Percentiles rank a stretch among this genome's conserved stretches.
These are phyloP conservation scores for Mimumesa dahlbomi DNA, from an alignment of 2,888 invertebrate species.

Conservation along the genomic window DNA sequence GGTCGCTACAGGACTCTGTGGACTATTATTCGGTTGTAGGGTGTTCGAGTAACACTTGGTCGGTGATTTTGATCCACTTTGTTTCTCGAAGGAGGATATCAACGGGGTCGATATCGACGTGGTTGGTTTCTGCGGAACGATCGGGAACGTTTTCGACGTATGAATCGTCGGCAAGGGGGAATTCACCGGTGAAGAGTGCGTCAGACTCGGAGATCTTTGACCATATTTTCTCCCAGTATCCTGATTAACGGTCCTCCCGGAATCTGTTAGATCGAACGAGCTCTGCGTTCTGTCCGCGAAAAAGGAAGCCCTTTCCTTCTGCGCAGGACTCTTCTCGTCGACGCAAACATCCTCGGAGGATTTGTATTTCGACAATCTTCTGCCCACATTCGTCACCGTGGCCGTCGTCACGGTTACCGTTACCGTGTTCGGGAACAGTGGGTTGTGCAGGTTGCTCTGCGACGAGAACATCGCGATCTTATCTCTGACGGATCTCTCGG, in stretches of 20 bases:
- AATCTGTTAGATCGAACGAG: slow-evolving; percentile 72
- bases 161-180: slow-evolving; percentile 25
- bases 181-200: slow-evolving; percentile 25
- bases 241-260: slow-evolving; percentile 26
- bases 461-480: slow-evolving; percentile 93
- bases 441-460: slow-evolving; percentile 70
- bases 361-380: slow-evolving; percentile 79
- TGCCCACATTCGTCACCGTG: slow-evolving; percentile 74
- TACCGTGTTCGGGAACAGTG: slow-evolving; percentile 65
- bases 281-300: slow-evolving; percentile 72
- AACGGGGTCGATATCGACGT: slow-evolving; percentile 2
- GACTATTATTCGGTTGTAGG: too few species aligned
- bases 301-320: slow-evolving; percentile 58
- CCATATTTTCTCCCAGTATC: slow-evolving; percentile 44
- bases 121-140: slow-evolving; percentile 40
- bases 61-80: slow-evolving; percentile 16
- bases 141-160: slow-evolving; percentile 34
- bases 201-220: slow-evolving; percentile 24
- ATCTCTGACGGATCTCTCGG: slow-evolving; percentile 90
- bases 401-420: slow-evolving; percentile 77
- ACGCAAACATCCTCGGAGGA: slow-evolving; percentile 78
- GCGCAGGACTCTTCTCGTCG: slow-evolving; percentile 64
- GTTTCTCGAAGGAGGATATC: slow-evolving; percentile 25
- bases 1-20: neutral
- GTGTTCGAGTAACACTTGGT: slow-evolving; percentile 38